Percentiles rank a stretch among this genome's conserved stretches.
Evolutionary conservation across 2,888 invertebrate genomes (phyloP).

Genomic region (Drosophila conformis): DNA sequence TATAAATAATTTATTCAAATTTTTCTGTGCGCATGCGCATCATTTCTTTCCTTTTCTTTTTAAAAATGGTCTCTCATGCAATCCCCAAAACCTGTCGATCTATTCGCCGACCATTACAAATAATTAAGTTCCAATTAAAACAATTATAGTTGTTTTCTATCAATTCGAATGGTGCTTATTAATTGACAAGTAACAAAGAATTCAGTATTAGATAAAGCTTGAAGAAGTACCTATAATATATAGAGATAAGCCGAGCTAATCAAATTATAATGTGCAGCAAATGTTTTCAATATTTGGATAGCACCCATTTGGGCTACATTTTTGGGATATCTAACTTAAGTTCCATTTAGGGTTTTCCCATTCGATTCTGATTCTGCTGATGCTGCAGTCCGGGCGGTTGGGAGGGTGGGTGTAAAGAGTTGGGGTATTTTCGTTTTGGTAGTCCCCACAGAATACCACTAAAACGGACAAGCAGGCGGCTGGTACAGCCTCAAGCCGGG

Average conservation of each 20-base stretch:
- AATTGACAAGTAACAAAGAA: no score
- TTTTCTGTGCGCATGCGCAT: no score
- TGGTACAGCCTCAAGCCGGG: not conserved
- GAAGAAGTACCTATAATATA: not conserved
- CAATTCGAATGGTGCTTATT: no score
- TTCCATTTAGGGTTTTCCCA: constrained; percentile 4
- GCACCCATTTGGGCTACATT: constrained; percentile 15
- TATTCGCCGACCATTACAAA: no score
- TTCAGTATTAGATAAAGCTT: not conserved
- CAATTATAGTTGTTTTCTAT: no score
- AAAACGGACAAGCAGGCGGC: constrained; percentile 40
- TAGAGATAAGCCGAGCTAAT: not conserved
- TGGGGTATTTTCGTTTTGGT: constrained; percentile 11
- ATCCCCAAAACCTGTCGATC: no score
- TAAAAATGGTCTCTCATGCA: no score
- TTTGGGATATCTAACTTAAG: constrained; percentile 14
- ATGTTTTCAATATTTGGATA: constrained; percentile 24
- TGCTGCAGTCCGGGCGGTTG: not conserved
- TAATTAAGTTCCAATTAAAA: no score
- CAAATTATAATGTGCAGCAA: constrained; percentile 14
- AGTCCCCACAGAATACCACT: constrained; percentile 45
- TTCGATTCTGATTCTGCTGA: constrained; percentile 11
- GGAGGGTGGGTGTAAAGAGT: not conserved
- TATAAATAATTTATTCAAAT: no score
- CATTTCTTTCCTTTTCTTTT: no score